Evolutionary conservation across 2,888 invertebrate species (phyloP).

Genomic region (Yponomeuta sedellus): DNA sequence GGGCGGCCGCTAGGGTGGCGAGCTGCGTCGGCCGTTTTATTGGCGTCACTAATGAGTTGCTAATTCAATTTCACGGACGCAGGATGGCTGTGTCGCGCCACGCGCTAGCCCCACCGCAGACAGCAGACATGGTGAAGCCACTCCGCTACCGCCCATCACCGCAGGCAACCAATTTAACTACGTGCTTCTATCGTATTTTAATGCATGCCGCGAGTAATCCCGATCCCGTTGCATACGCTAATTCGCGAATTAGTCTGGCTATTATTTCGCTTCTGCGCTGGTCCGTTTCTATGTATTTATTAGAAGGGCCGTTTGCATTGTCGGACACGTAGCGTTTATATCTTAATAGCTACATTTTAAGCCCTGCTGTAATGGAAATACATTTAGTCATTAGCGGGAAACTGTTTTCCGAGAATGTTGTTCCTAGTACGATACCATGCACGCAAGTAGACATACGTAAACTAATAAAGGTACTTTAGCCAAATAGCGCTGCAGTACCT

Average conservation of each 20-base stretch:
- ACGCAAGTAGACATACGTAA: neutral
- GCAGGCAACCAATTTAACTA: slow-evolving; percentile 17
- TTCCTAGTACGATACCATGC: neutral
- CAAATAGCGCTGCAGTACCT: slow-evolving; percentile 44
- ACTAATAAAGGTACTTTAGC: slow-evolving; percentile 32
- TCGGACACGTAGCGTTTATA: neutral
- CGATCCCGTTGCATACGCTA: neutral
- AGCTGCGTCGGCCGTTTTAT: slow-evolving; percentile 48
- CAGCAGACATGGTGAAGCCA: slow-evolving; percentile 8
- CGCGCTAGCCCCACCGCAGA: slow-evolving; percentile 5
- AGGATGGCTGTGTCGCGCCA: slow-evolving; percentile 33
- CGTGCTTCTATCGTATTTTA: slow-evolving; percentile 7
- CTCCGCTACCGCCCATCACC: slow-evolving; percentile 11
- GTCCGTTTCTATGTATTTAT: neutral
- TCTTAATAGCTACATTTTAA: neutral
- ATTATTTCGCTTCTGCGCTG: neutral
- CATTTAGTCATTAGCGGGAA: neutral
- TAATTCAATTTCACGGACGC: slow-evolving; percentile 74
- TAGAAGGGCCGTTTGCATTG: neutral
- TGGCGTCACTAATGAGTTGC: slow-evolving; percentile 76
- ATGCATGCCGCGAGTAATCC: slow-evolving; percentile 6
- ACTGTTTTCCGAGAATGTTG: neutral
- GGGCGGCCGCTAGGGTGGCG: slow-evolving; percentile 11
- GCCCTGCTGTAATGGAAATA: neutral
- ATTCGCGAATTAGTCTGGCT: slow-evolving; percentile 9